Base-by-base conservation (phyloP, 92 coral and sea anemone genomes). In the Porites evermanni region DNA sequence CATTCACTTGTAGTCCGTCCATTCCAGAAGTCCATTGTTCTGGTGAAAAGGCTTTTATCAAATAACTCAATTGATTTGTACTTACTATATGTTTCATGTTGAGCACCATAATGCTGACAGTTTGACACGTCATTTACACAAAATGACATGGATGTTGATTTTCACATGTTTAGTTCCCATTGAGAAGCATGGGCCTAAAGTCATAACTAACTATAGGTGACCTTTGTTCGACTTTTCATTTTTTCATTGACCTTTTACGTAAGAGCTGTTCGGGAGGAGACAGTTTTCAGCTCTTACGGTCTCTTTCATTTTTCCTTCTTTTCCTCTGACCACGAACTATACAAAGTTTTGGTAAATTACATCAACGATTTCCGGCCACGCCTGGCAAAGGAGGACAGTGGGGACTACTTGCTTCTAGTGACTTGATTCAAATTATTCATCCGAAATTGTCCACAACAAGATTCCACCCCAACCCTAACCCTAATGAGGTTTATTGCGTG, bases 141-240 rank as follows among this genome's bases (percentile, higher is more conserved):
- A 53, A 73, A 73, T 73, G 71, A 67, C 71, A 67, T 67, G 71
- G 23, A 67, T 19, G 44, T 67, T 21, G 23, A 67, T 67, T 67
- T 67, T 38, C 6, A 67, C 71, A 19, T 67, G 44, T 67, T 67
- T 67, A 67, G 47, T 67, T 67, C 7, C 69, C 18, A 64, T n/a
- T 64, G 69, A 64, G 69, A 64, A 23, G 69, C 20, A 23, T 64
- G 18, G 18, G 18, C 69, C 69, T 64, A n/a, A 64, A 17, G 69
- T 2, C 17, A 12, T 64, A 64, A 64, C 21, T 64, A 16, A 64
- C 18, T 23, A n/a, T 64, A 0, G 69, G 69, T 64, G 18, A 64
- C 69, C 20, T 64, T 64, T n/a, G 18, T 13, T 64, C 20, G 19
- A 12, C 10, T 13, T 2, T 64, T 17, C 44, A 32, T 32, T 32